Percentiles rank a stretch among this genome's conserved stretches.
Evolutionary conservation across 2,113 vertebrate genomes (phyloP).

Genomic region (Spermophilus dauricus): DNA sequence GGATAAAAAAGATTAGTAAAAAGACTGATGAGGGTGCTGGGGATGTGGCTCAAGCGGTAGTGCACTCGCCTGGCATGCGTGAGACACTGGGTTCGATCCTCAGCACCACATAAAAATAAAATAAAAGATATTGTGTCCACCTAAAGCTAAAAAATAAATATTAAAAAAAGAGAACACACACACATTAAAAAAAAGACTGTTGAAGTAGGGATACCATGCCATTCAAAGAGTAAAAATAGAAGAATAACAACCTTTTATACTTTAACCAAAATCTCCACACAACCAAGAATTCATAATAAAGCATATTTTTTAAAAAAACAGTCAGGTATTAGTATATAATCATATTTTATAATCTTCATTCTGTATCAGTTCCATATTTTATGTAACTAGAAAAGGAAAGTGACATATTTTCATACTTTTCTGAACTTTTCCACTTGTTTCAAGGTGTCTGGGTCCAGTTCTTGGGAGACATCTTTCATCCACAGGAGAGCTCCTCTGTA

Average conservation of each 20-base stretch:
- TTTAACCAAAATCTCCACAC: neutral
- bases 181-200: neutral
- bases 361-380: neutral
- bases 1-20: neutral
- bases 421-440: slow-evolving; percentile 94
- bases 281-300: slow-evolving; percentile 26
- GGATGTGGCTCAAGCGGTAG: no score
- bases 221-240: neutral
- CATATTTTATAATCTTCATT: neutral
- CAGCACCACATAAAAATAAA: no score
- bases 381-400: slow-evolving; percentile 37
- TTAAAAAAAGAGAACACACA: no score
- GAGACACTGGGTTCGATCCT: no score
- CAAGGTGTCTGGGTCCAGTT: slow-evolving; percentile 93
- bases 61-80: no score
- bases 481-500: slow-evolving; percentile 91
- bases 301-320: slow-evolving; percentile 48
- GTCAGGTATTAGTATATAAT: neutral
- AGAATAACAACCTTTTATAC: neutral
- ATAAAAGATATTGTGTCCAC: no score
- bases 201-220: neutral
- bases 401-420: slow-evolving; percentile 85
- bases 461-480: slow-evolving; percentile 93
- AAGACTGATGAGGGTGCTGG: neutral
- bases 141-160: no score